Percentiles rank a stretch among this genome's conserved stretches.
phyloP scores from a whole-genome alignment of 2,888 invertebrate genomes.

The Megamerina dolium region DNA sequence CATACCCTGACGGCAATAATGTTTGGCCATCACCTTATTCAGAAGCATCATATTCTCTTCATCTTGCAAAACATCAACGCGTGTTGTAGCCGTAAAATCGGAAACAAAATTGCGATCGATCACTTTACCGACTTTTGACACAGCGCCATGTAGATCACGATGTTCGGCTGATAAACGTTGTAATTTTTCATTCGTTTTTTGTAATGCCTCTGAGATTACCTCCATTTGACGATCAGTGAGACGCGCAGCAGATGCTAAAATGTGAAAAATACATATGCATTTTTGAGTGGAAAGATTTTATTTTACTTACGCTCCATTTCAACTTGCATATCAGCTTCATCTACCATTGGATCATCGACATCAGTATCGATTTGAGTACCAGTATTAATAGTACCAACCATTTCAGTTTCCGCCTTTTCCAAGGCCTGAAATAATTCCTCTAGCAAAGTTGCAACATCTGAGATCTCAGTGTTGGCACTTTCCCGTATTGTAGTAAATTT shows the following conservation, averaged over 20 bases:
- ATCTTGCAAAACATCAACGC: slow-evolving; percentile 68
- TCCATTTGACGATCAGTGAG: slow-evolving; percentile 66
- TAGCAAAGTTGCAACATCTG: slow-evolving; percentile 40
- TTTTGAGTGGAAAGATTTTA: no score
- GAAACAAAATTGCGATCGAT: slow-evolving; percentile 92
- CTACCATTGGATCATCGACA: slow-evolving; percentile 33
- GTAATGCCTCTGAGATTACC: slow-evolving; percentile 67
- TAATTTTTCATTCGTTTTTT: slow-evolving; percentile 75
- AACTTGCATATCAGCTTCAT: slow-evolving; percentile 37
- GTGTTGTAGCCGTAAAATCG: slow-evolving; percentile 83
- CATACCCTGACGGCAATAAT: slow-evolving; percentile 91
- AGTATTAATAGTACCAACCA: slow-evolving; percentile 35
- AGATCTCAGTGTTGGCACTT: slow-evolving; percentile 39
- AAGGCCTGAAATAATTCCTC: slow-evolving; percentile 40
- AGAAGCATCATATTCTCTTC: slow-evolving; percentile 59
- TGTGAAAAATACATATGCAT: not conserved
- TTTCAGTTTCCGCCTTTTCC: slow-evolving; percentile 36
- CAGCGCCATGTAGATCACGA: slow-evolving; percentile 64
- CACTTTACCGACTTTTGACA: slow-evolving; percentile 93
- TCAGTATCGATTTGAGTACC: slow-evolving; percentile 37
- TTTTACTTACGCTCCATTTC: slow-evolving; percentile 37
- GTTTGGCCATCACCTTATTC: slow-evolving; percentile 90
- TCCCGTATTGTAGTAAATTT: slow-evolving; percentile 46
- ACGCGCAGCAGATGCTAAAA: slow-evolving; percentile 56
- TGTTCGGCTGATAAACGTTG: slow-evolving; percentile 81